Evolutionary conservation across 2,113 vertebrate species (phyloP).

Genomic region (Podarcis raffonei): DNA sequence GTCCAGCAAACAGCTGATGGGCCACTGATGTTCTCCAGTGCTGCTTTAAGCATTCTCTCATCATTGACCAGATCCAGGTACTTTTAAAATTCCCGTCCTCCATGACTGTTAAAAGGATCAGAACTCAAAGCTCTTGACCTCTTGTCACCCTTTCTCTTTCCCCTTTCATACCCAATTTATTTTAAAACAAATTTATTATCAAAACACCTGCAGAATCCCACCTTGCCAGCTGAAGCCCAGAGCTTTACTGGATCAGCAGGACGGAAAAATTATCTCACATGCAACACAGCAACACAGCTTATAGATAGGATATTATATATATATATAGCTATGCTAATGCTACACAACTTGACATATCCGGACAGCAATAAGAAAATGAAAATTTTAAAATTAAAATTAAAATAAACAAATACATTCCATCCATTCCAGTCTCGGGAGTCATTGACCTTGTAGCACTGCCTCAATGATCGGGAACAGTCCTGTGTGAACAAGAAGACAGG

Average conservation of each 20-base stretch:
- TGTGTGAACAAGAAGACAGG: conserved; percentile 35
- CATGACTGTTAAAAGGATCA: not conserved
- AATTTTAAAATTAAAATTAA: not conserved
- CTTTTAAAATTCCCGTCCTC: not conserved
- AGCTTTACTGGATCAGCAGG: too few relatives aligned
- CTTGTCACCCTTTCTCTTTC: not conserved
- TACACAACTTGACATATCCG: not conserved
- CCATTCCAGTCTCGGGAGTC: conserved; percentile 34
- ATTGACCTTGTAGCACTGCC: conserved; percentile 33
- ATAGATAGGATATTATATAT: not conserved
- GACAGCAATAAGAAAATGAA: not conserved
- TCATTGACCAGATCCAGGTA: too few relatives aligned
- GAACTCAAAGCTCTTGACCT: not conserved
- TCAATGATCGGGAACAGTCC: conserved; percentile 25
- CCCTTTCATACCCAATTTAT: not conserved
- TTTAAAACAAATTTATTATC: too few relatives aligned
- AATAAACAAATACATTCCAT: conserved; percentile 32
- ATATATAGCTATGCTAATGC: not conserved
- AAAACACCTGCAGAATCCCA: not conserved
- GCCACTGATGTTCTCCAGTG: too few relatives aligned
- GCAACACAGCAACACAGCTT: not conserved
- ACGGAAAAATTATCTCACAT: not conserved
- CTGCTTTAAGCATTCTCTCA: too few relatives aligned
- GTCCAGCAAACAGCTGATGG: too few relatives aligned
- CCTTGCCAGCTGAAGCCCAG: not conserved